Evolutionary conservation across 1,140 invertebrate genomes (phyloP).

Genomic region (Thaumetopoea pityocampa): DNA sequence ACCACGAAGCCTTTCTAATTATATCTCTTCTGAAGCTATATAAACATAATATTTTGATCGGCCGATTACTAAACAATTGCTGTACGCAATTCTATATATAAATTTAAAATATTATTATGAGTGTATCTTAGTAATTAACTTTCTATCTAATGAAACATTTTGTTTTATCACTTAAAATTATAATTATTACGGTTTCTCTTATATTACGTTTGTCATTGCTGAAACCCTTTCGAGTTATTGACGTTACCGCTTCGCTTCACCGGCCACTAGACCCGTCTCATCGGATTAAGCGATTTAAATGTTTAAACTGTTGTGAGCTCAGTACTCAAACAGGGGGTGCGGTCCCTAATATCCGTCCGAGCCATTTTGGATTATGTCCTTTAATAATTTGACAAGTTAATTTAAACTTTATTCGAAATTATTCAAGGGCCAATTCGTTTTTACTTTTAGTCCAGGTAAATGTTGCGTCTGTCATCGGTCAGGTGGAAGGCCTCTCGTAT

Average conservation of each 20-base stretch:
- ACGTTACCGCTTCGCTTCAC: conserved; percentile 32
- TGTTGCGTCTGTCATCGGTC: conserved; percentile 13
- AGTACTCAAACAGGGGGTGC: conserved; percentile 47
- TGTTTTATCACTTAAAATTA: conserved; percentile 11
- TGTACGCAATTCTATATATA: too few species aligned
- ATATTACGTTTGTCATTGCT: conserved; percentile 9
- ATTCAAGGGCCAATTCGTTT: conserved; percentile 16
- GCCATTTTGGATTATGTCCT: conserved; percentile 32
- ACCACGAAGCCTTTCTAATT: conserved; percentile 67
- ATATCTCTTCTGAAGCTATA: conserved; percentile 35
- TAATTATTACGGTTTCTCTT: background rate
- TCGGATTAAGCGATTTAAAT: conserved; percentile 64
- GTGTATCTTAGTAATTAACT: conserved; percentile 11
- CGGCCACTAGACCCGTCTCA: conserved; percentile 42
- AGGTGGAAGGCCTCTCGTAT: conserved; percentile 20
- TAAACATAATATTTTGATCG: conserved; percentile 40
- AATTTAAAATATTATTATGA: too few species aligned
- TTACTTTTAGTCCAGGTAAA: conserved; percentile 1
- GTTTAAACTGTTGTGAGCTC: conserved; percentile 49
- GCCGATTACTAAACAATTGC: too few species aligned
- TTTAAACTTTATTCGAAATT: conserved; percentile 12
- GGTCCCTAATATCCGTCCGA: conserved; percentile 39
- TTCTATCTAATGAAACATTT: conserved; percentile 5
- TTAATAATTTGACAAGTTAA: conserved; percentile 6
- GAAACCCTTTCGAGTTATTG: conserved; percentile 31